phyloP scores from a whole-genome alignment of 2,113 vertebrate species.

The Ictalurus furcatus region DNA sequence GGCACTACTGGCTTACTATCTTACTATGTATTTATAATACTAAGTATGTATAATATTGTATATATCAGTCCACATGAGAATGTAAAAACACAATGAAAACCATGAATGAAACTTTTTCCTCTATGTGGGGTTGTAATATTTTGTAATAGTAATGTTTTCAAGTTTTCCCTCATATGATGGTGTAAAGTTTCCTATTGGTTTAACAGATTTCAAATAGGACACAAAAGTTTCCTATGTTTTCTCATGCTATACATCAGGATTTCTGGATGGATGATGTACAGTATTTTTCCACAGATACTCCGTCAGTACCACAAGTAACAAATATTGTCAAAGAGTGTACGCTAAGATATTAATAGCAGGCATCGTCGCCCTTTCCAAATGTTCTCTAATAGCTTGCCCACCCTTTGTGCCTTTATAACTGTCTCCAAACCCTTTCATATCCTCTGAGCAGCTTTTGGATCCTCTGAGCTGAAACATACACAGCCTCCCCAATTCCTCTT shows the following conservation, averaged over 20 bases:
- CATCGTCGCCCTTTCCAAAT: too few species aligned
- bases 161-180: background rate
- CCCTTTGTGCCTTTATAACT: background rate
- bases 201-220: background rate
- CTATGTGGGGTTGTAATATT: background rate
- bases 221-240: background rate
- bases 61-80: background rate
- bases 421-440: background rate
- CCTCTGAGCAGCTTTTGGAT: background rate
- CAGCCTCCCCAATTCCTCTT: background rate
- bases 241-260: background rate
- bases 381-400: background rate
- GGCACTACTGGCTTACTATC: background rate
- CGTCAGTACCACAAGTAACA: background rate
- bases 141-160: background rate
- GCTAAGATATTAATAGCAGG: background rate
- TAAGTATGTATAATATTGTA: background rate
- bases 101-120: background rate
- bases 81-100: background rate
- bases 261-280: background rate
- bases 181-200: background rate
- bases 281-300: background rate
- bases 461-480: conserved; percentile 4
- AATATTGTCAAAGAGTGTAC: background rate
- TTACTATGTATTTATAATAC: background rate